Base-by-base conservation (phyloP, 2,113 vertebrate genomes). In the Suncus etruscus region DNA sequence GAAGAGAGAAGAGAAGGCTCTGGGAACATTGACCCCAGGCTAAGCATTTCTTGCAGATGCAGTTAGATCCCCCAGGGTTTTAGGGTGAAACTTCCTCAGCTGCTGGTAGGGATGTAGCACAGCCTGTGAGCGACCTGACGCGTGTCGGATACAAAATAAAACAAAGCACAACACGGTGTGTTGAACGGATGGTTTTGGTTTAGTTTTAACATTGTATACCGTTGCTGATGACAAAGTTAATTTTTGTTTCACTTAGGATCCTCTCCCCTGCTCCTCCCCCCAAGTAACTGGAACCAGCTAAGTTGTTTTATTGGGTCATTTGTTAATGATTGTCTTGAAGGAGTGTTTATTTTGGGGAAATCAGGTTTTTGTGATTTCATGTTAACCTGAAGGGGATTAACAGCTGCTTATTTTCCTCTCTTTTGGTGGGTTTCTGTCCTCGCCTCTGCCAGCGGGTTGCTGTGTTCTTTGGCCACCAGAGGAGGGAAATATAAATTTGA, bases 311-410 rank as follows among this genome's bases (percentile, higher is more conserved):
- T 88, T 90, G 87, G 74, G 74, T 88, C 32, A 20, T 61, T 94
- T 95, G 86, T 94, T 89, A 92, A 87, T 91, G 72, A 70, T 88
- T 94, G 31, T 79, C 68, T 54, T 63, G 24, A 82, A 91, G 47
- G 47, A 50, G 51, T 91, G 45, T 92, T 94, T 90, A 29, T 86
- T 27, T n/a, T 14, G 6, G 77, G 61, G 72, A 93, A 93, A 92
- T 50, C 50, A 90, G 45, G 45, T 51, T 91, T 80, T 89, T 91
- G 72, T n/a, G 85, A 22, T 47, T 88, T 78, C 72, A 77, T 78
- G 8, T 91, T 86, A 58, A 8, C 69, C 48, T 92, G 88, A 87
- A 63, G 85, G 75, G 39, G 83, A 45, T 54, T 54, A 54, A 54
- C 54, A 16, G 65, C 22, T 66, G 4, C 84, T 87, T 80, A 73